These are phyloP conservation scores for Buphagus erythrorhynchus DNA, from an alignment of 2,797 vertebrate genomes.

Conservation along the genomic window DNA sequence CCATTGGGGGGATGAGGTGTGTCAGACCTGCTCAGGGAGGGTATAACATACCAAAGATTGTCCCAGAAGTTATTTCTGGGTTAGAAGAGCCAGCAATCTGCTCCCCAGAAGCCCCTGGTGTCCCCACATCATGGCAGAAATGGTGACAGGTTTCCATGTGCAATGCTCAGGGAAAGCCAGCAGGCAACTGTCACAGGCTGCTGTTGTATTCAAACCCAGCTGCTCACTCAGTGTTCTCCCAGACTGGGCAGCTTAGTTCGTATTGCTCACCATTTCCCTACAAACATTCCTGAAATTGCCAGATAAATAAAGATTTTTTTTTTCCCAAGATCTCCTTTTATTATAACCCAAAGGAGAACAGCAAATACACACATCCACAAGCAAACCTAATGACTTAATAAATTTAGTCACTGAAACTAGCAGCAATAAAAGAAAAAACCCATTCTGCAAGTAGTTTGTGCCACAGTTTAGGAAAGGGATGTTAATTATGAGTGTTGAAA, in stretches of 20 bases:
- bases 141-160: background rate
- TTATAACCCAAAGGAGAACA: slow-evolving; percentile 13
- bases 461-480: slow-evolving; percentile 22
- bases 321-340: background rate
- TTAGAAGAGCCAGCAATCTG: background rate
- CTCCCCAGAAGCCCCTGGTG: background rate
- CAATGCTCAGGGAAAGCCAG: background rate
- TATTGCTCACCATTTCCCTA: background rate
- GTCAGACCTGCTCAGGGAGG: background rate
- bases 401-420: slow-evolving; percentile 55
- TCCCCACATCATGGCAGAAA: background rate
- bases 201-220: background rate
- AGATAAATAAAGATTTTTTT: background rate
- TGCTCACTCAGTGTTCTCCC: background rate
- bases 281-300: background rate
- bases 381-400: slow-evolving; percentile 45
- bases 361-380: slow-evolving; percentile 1
- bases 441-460: slow-evolving; percentile 41
- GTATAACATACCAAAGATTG: rapidly evolving
- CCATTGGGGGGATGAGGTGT: background rate
- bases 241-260: background rate
- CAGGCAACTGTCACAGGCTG: background rate
- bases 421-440: slow-evolving; percentile 31
- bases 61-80: background rate
- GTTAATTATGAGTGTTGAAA: slow-evolving; percentile 52